A percentile compares a stretch with the other conserved stretches of the same genome.
Conservation (phyloP, 64 coral and sea anemone species). For the Dendronephthya gigantea region DNA sequence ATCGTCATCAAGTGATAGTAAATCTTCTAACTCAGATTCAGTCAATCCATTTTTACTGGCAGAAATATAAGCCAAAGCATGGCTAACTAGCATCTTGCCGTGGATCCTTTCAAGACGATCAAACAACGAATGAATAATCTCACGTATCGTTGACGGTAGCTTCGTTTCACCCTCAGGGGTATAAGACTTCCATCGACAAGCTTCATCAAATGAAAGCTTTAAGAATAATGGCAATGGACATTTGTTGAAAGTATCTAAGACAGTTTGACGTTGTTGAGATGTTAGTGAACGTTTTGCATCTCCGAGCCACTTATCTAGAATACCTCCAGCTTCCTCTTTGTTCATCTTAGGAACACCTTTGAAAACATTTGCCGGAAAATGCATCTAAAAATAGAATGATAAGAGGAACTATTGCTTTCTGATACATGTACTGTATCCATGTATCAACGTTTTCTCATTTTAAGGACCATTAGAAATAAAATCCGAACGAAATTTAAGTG, state of each 20-base stretch:
- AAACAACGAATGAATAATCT: slow-evolving; percentile 64
- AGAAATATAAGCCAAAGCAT: slow-evolving; percentile 70
- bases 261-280: slow-evolving; percentile 26
- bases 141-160: slow-evolving; percentile 8
- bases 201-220: slow-evolving; percentile 55
- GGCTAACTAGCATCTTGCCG: slow-evolving; percentile 72
- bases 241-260: slow-evolving; percentile 39
- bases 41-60: slow-evolving; percentile 87
- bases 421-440: not conserved
- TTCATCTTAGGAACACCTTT: slow-evolving; percentile 41
- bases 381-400: not conserved
- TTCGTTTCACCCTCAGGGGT: slow-evolving; percentile 25
- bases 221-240: slow-evolving; percentile 51
- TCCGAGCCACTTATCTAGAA: slow-evolving; percentile 42
- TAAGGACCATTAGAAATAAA: no score
- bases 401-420: not conserved
- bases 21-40: slow-evolving; percentile 66
- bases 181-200: slow-evolving; percentile 63
- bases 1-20: slow-evolving; percentile 83
- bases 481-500: no score
- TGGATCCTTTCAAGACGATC: slow-evolving; percentile 66
- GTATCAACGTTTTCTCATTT: no score
- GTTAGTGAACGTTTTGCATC: slow-evolving; percentile 19
- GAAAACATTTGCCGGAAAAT: slow-evolving; percentile 26
- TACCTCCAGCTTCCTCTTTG: slow-evolving; percentile 35